These are phyloP conservation scores for Macrosoma leucophasiata DNA, from an alignment of 2,888 invertebrate genomes.

Conservation along the genomic window DNA sequence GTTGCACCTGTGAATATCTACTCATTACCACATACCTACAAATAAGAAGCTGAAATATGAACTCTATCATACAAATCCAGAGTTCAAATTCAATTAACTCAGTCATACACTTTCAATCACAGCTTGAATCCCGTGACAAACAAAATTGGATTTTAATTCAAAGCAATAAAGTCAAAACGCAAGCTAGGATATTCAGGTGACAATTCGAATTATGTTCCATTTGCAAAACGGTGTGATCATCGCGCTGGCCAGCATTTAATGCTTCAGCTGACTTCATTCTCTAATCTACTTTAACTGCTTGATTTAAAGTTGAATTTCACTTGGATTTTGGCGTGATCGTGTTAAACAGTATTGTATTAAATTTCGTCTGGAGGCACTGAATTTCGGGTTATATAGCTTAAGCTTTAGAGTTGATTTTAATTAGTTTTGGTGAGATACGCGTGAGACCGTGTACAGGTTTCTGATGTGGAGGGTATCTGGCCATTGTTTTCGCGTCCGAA, in stretches of 20 bases:
- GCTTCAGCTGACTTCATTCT: constrained; percentile 13
- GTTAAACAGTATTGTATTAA: no score
- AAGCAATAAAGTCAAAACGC: constrained; percentile 34
- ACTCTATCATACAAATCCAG: constrained; percentile 14
- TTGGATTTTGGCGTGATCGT: no score
- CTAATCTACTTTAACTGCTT: constrained; percentile 34
- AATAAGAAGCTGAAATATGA: constrained; percentile 20
- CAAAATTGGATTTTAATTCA: constrained; percentile 25
- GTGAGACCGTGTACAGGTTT: constrained; percentile 55
- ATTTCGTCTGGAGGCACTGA: no score
- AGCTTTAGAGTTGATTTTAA: constrained; percentile 19
- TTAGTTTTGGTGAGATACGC: constrained; percentile 21
- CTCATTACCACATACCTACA: constrained; percentile 26
- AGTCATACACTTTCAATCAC: constrained; percentile 16
- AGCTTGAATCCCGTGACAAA: constrained; percentile 19
- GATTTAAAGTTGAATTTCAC: no score
- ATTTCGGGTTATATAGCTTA: no score
- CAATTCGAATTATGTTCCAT: constrained; percentile 58
- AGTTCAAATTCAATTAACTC: constrained; percentile 17
- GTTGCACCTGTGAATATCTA: constrained; percentile 56
- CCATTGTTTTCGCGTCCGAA: constrained; percentile 50
- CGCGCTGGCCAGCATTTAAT: constrained; percentile 40
- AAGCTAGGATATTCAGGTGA: constrained; percentile 47
- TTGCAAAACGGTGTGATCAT: constrained; percentile 55
- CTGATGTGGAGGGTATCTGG: constrained; percentile 36